A percentile compares a stretch with the other conserved stretches of the same genome.
phyloP scores from a whole-genome alignment of 2,797 vertebrate species.

The Diceros bicornis region DNA sequence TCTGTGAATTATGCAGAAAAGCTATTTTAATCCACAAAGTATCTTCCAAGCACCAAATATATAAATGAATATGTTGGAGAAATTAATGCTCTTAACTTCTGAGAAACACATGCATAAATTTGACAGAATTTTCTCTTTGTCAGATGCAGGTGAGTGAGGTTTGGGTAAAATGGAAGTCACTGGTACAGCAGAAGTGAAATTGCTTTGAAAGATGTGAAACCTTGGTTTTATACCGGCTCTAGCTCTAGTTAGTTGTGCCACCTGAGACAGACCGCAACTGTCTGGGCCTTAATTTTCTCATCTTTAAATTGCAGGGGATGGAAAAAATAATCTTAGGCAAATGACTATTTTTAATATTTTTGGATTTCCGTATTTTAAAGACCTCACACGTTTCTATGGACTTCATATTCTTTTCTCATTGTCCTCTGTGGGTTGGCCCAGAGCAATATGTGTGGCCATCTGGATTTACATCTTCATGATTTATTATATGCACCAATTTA shows the following conservation, averaged over 20 bases:
- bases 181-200: neutral
- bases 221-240: neutral
- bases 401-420: neutral
- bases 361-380: neutral
- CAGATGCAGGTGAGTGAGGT: neutral
- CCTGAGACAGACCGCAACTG: neutral
- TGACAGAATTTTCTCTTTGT: neutral
- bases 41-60: constrained; percentile 2
- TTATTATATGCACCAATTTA: neutral
- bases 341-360: neutral
- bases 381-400: neutral
- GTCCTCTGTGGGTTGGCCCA: neutral
- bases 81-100: neutral
- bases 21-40: constrained; percentile 63
- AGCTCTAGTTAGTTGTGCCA: neutral
- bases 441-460: neutral
- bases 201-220: neutral
- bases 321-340: neutral
- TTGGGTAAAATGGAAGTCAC: neutral
- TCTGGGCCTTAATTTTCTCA: neutral
- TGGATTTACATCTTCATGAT: neutral
- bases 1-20: constrained; percentile 61
- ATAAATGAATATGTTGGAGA: neutral
- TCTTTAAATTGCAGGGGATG: neutral
- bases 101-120: constrained; percentile 54